These are phyloP conservation scores for Lycocorax pyrrhopterus DNA, from an alignment of 2,113 vertebrate genomes.

Conservation along the genomic window DNA sequence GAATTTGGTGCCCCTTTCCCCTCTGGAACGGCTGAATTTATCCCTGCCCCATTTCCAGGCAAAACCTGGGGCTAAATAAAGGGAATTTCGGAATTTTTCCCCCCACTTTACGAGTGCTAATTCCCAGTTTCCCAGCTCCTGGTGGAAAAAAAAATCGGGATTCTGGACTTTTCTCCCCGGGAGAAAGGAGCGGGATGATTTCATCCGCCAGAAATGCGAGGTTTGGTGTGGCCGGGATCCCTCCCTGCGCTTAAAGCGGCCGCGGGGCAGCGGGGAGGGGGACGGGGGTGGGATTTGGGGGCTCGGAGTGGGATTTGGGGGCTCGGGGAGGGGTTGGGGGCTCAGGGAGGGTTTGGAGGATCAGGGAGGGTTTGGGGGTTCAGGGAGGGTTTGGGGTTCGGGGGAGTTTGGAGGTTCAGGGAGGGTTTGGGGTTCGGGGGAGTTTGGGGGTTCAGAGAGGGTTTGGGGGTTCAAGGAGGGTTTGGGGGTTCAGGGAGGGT, in stretches of 20 bases:
- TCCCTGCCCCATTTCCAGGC: neutral
- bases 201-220: neutral
- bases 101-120: too few relatives aligned
- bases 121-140: neutral
- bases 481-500: too few relatives aligned
- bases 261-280: neutral
- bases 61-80: neutral
- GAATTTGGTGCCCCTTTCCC: neutral
- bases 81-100: neutral
- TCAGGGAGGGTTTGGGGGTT: too few relatives aligned
- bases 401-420: too few relatives aligned
- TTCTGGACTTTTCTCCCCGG: neutral
- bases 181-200: slow-evolving; percentile 12
- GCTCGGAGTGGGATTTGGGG: too few relatives aligned
- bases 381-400: too few relatives aligned
- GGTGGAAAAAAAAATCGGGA: neutral
- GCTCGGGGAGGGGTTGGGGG: too few relatives aligned
- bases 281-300: neutral
- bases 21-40: neutral
- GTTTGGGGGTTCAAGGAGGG: too few relatives aligned
- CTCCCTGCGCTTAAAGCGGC: slow-evolving; percentile 19
- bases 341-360: too few relatives aligned
- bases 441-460: too few relatives aligned
- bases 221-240: neutral
- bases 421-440: too few relatives aligned